phyloP scores from a whole-genome alignment of 53 echinoderm and acorn worm species.

The Luidia sarsii region DNA sequence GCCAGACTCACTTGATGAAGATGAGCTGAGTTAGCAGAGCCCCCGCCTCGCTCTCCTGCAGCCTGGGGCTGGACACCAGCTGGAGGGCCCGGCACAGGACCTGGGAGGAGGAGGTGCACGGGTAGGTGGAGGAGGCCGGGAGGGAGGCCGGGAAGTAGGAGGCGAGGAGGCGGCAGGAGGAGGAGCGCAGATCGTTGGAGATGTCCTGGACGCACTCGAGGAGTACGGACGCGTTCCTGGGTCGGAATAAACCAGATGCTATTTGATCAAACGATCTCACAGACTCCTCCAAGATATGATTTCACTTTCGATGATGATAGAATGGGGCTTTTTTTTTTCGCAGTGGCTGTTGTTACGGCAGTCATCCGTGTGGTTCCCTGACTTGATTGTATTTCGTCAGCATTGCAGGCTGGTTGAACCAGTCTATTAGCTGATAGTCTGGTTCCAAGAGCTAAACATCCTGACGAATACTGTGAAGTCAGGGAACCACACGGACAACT shows the following conservation, averaged over 20 bases:
- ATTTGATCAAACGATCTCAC: no score
- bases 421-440: no score
- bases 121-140: slow-evolving; percentile 60
- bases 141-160: slow-evolving; percentile 80
- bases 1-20: slow-evolving; percentile 83
- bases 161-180: slow-evolving; percentile 65
- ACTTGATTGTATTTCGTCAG: no score
- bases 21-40: slow-evolving; percentile 81
- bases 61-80: slow-evolving; percentile 84
- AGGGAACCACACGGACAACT: no score
- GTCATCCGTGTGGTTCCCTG: no score
- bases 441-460: no score
- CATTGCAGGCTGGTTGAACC: no score
- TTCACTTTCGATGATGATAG: neutral
- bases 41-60: slow-evolving; percentile 89
- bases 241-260: no score
- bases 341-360: no score
- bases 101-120: slow-evolving; percentile 63
- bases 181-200: slow-evolving; percentile 83
- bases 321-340: no score
- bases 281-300: no score
- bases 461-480: no score
- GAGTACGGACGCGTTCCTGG: slow-evolving; percentile 79
- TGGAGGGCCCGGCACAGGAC: slow-evolving; percentile 76
- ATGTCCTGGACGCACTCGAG: slow-evolving; percentile 77